A percentile compares a stretch with the other conserved stretches of the same genome.
phyloP scores from a whole-genome alignment of 1,140 invertebrate species.

The Calosoma granatense region DNA sequence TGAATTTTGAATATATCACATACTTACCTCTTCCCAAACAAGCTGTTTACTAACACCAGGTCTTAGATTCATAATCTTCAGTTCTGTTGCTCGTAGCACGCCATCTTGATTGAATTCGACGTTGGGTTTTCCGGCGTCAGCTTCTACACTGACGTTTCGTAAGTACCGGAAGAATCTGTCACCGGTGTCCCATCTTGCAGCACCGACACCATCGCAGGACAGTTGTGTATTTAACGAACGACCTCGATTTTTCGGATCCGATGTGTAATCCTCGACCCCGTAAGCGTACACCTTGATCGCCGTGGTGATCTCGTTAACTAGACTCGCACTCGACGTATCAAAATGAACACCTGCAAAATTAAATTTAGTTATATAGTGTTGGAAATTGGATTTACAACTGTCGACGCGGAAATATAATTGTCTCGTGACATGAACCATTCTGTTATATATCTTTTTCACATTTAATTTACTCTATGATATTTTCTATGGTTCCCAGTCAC shows the following conservation, averaged over 20 bases:
- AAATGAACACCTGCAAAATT: conserved; percentile 75
- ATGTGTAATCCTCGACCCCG: conserved; percentile 77
- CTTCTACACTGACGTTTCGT: conserved; percentile 73
- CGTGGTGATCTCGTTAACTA: conserved; percentile 78
- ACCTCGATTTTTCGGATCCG: conserved; percentile 56
- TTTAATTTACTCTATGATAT: too few relatives aligned
- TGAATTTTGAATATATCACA: too few relatives aligned
- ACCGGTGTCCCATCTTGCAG: conserved; percentile 67
- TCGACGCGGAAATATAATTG: too few relatives aligned
- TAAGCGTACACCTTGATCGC: conserved; percentile 85
- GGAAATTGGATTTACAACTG: background rate
- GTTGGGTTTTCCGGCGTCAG: conserved; percentile 64
- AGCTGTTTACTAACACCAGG: conserved; percentile 63
- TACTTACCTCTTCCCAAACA: conserved; percentile 80
- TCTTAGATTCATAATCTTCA: conserved; percentile 87
- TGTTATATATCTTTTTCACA: too few relatives aligned
- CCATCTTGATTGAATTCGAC: conserved; percentile 84
- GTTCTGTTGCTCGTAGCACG: conserved; percentile 71
- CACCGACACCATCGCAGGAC: conserved; percentile 64
- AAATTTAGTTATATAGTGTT: conserved; percentile 20
- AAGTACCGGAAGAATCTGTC: conserved; percentile 67
- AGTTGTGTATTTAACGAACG: conserved; percentile 69
- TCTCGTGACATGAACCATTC: too few relatives aligned
- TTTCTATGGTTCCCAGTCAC: too few relatives aligned
- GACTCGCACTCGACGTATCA: conserved; percentile 68